Percentiles rank a stretch among this genome's conserved stretches.
Conservation (phyloP, 1,140 invertebrate genomes). For the Drosophila sp. region DNA sequence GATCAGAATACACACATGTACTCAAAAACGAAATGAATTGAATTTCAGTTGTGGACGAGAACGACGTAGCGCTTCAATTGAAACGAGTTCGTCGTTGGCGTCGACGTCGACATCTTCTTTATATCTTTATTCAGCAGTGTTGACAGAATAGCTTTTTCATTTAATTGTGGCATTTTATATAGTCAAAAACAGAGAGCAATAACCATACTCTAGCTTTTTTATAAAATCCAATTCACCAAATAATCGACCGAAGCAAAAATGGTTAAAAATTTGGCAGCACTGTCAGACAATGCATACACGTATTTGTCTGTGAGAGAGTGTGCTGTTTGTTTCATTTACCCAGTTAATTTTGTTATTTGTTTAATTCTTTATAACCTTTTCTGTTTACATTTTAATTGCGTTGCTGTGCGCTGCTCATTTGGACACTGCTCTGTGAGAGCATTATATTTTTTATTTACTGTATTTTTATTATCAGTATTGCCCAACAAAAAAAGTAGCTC, state of each 20-base stretch:
- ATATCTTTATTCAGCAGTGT: conserved; percentile 50
- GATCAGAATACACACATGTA: conserved; percentile 58
- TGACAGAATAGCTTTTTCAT: no score
- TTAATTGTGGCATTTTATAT: no score
- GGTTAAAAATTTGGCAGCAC: conserved; percentile 12
- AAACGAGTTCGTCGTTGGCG: conserved; percentile 67
- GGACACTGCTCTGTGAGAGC: not conserved
- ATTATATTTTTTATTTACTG: conserved; percentile 31
- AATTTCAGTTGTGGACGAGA: conserved; percentile 49
- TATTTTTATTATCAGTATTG: conserved; percentile 26
- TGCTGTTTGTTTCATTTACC: conserved; percentile 47
- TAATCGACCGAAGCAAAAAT: no score
- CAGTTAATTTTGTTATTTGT: conserved; percentile 72
- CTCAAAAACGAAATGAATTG: conserved; percentile 70
- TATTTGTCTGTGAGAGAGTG: conserved; percentile 24
- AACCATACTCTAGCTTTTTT: no score
- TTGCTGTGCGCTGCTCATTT: not conserved
- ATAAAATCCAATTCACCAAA: no score
- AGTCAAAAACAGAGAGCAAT: no score
- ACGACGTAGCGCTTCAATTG: conserved; percentile 63
- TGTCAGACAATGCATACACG: conserved; percentile 11
- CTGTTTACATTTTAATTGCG: conserved; percentile 77
- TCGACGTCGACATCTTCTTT: conserved; percentile 55
- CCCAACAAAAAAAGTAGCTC: conserved; percentile 21
- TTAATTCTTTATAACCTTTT: conserved; percentile 63